phyloP scores from a whole-genome alignment of 2,113 vertebrate species.

The human region DNA sequence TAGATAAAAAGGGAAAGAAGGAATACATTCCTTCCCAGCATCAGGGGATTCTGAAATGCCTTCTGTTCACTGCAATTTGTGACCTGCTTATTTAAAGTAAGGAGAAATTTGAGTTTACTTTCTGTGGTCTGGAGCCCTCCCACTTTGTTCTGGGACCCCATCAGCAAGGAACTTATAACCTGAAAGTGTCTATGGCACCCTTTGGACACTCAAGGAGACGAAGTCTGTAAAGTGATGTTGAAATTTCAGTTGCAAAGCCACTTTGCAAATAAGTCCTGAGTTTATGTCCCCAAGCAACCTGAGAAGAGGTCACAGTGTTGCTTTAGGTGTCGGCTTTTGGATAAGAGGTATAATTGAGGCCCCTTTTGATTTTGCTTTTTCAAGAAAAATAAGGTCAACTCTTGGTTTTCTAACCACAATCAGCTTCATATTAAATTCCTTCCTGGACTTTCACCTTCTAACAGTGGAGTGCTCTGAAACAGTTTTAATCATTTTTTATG shows the following conservation, averaged over 20 bases:
- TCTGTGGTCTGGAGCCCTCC: conserved; percentile 32
- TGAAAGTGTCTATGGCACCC: background rate
- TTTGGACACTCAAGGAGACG: conserved; percentile 45
- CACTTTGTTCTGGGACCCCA: conserved; percentile 19
- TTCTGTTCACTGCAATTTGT: background rate
- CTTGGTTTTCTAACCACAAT: conserved; percentile 56
- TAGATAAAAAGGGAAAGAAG: background rate
- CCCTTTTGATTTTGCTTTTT: conserved; percentile 39
- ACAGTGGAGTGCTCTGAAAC: background rate
- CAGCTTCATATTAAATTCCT: conserved; percentile 44
- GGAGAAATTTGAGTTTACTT: background rate
- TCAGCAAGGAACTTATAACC: background rate
- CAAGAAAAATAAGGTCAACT: conserved; percentile 61
- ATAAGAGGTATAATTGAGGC: conserved; percentile 50
- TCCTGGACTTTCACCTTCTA: conserved; percentile 51
- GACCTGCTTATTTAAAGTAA: conserved; percentile 1
- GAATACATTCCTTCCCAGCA: background rate
- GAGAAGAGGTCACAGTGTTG: conserved; percentile 6
- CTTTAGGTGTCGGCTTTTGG: conserved; percentile 54
- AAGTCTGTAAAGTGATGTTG: conserved; percentile 31
- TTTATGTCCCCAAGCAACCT: conserved; percentile 22
- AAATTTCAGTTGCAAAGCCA: conserved; percentile 47
- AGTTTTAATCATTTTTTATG: background rate
- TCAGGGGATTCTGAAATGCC: background rate
- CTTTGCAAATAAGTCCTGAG: conserved; percentile 40